These are phyloP conservation scores for Orgyia antiqua DNA, from an alignment of 2,888 invertebrate species.

Conservation along the genomic window DNA sequence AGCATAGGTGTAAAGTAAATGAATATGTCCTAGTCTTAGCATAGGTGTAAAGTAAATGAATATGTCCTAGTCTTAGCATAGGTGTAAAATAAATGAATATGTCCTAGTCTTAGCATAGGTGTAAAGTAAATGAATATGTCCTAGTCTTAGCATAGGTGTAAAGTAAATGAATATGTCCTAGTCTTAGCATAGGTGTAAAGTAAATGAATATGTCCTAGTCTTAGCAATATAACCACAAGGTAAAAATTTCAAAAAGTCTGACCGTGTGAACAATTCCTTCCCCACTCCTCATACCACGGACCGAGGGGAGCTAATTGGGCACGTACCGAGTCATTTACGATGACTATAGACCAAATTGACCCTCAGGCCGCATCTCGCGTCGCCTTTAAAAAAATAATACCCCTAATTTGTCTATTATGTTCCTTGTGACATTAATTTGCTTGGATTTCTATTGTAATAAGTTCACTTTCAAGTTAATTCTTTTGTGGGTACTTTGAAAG, in stretches of 20 bases:
- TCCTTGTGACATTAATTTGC: conserved; percentile 16
- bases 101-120: too few relatives aligned
- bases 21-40: too few relatives aligned
- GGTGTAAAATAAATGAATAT: too few relatives aligned
- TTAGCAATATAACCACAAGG: background rate
- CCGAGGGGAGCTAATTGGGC: conserved; percentile 41
- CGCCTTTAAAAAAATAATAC: conserved; percentile 16
- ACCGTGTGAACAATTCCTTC: conserved; percentile 3
- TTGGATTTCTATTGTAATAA: conserved; percentile 13
- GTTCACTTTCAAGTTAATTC: conserved; percentile 11
- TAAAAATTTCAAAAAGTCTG: conserved; percentile 8
- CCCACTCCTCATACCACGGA: conserved; percentile 1
- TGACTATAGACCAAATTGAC: conserved; percentile 39
- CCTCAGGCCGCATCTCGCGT: conserved; percentile 17
- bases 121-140: too few relatives aligned
- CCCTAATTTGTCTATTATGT: conserved; percentile 18
- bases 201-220: too few relatives aligned
- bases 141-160: too few relatives aligned
- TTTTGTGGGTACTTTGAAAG: conserved; percentile 1
- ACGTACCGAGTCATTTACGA: conserved; percentile 32
- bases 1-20: too few relatives aligned
- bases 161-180: too few relatives aligned
- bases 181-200: too few relatives aligned
- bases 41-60: too few relatives aligned
- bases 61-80: too few relatives aligned